Conservation (phyloP, 2,888 invertebrate species). For the Drosophila meridionalis region DNA sequence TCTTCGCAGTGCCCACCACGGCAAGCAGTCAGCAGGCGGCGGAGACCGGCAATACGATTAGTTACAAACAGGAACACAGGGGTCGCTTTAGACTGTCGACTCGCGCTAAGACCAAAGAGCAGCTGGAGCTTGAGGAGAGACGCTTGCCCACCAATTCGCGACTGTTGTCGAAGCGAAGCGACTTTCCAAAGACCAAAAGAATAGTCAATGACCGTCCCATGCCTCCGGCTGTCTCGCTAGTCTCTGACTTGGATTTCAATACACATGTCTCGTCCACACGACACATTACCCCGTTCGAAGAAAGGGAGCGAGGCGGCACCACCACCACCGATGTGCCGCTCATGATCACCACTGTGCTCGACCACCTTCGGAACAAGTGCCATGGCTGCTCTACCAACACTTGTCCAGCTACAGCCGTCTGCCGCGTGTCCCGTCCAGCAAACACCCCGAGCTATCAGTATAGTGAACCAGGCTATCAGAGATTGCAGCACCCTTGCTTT, state of each 20-base stretch:
- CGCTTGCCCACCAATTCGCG: conserved; percentile 34
- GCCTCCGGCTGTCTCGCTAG: conserved; percentile 15
- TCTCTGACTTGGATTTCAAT: conserved; percentile 51
- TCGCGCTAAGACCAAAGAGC: not conserved
- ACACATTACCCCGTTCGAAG: not conserved
- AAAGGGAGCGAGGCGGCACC: conserved; percentile 5
- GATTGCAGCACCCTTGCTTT: conserved; percentile 2
- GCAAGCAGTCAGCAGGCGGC: not conserved
- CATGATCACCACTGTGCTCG: not conserved
- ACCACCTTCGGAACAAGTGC: not conserved
- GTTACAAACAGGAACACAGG: accelerated
- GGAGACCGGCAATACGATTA: accelerated
- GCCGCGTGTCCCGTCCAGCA: not conserved
- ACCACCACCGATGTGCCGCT: conserved; percentile 8
- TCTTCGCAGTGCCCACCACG: conserved; percentile 33
- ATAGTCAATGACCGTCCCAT: not conserved
- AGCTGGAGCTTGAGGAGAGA: conserved; percentile 13
- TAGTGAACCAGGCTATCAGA: not conserved
- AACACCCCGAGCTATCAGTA: accelerated
- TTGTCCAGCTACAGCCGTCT: not conserved
- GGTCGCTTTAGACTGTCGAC: conserved; percentile 3
- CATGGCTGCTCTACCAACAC: not conserved
- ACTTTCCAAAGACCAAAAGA: conserved; percentile 9
- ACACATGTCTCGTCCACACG: conserved; percentile 18
- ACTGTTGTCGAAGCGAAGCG: conserved; percentile 24